Conservation (phyloP, 2,113 vertebrate species). For the Martes martes region DNA sequence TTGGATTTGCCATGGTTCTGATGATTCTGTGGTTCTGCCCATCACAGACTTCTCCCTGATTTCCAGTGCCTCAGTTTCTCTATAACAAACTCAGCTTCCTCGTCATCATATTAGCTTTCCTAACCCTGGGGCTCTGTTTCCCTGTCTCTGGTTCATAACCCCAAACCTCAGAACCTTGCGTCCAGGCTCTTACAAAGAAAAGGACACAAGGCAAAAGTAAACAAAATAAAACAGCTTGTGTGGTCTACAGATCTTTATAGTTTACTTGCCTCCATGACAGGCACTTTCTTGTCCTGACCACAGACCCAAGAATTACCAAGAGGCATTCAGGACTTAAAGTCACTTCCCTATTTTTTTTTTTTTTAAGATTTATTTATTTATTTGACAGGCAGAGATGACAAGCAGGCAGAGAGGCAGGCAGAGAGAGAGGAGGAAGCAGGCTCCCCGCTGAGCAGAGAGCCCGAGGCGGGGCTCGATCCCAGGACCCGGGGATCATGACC, state of each 20-base stretch:
- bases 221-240: neutral
- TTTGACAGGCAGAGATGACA: too few species aligned
- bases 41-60: neutral
- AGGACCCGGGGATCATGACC: too few species aligned
- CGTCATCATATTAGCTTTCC: neutral
- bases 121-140: neutral
- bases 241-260: neutral
- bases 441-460: too few species aligned
- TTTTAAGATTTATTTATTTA: too few species aligned
- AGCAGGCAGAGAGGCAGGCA: too few species aligned
- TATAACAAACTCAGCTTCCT: neutral
- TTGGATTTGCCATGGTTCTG: neutral
- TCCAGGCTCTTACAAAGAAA: neutral
- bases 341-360: neutral
- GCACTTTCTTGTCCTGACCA: neutral
- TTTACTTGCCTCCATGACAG: neutral
- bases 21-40: neutral
- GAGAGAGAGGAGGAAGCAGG: too few species aligned
- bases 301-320: neutral
- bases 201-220: neutral
- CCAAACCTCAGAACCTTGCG: neutral
- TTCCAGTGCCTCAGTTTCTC: neutral
- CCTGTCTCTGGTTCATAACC: neutral
- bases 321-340: neutral
- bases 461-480: fast-evolving